phyloP scores from a whole-genome alignment of 2,113 vertebrate genomes.

The Cinclus cinclus region DNA sequence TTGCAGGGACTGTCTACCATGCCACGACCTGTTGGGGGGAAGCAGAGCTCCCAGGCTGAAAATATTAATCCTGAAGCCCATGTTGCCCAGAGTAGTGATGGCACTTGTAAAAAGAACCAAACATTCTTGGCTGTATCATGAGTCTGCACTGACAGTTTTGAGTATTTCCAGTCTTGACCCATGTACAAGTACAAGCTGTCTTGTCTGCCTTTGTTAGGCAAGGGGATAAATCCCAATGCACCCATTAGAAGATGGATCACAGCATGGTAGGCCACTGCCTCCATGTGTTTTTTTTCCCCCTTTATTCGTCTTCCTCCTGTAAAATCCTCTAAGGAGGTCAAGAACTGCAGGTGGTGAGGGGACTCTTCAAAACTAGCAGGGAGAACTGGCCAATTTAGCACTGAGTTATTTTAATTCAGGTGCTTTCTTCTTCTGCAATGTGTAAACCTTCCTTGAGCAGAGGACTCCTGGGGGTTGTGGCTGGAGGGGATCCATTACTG shows the following conservation, averaged over 20 bases:
- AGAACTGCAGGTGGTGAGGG: constrained; percentile 14
- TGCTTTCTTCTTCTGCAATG: constrained; percentile 34
- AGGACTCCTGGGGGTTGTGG: constrained; percentile 41
- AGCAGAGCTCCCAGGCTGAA: not conserved
- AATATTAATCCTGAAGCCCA: not conserved
- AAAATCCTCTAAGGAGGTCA: constrained; percentile 32
- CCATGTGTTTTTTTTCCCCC: not conserved
- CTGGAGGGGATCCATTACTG: constrained; percentile 53
- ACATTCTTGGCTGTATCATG: not conserved
- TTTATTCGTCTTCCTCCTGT: not conserved
- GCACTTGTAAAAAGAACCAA: not conserved
- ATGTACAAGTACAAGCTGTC: not conserved
- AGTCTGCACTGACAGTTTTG: not conserved
- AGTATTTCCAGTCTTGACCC: not conserved
- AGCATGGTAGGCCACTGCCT: not conserved
- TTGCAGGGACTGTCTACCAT: not conserved
- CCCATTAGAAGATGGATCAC: constrained; percentile 5
- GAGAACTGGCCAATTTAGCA: constrained; percentile 7
- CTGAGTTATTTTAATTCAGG: constrained; percentile 36
- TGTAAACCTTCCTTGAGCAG: constrained; percentile 35
- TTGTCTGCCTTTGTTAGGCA: not conserved
- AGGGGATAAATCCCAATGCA: constrained; percentile 19
- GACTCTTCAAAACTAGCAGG: constrained; percentile 26
- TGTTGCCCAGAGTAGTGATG: not conserved
- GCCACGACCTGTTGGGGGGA: accelerated